Evolutionary conservation across 2,888 invertebrate genomes (phyloP).

Genomic region (Ctenicera cuprea): DNA sequence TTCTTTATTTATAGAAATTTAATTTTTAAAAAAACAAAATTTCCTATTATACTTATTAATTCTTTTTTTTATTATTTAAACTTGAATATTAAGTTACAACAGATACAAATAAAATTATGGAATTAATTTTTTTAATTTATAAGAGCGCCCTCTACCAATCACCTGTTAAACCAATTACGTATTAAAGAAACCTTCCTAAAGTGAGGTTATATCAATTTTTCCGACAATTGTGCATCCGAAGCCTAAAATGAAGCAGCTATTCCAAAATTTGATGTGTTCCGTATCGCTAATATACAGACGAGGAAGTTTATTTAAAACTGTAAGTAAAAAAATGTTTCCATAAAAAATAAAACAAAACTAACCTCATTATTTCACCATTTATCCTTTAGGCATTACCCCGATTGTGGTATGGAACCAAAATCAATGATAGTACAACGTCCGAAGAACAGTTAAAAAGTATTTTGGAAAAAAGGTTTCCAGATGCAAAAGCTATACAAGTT

Average conservation of each 20-base stretch:
- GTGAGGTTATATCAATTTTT: constrained; percentile 12
- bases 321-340: background rate
- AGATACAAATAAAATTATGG: too few relatives aligned
- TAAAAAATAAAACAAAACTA: background rate
- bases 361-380: background rate
- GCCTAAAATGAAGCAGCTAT: constrained; percentile 12
- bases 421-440: constrained; percentile 9
- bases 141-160: too few relatives aligned
- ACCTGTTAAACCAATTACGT: too few relatives aligned
- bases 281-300: background rate
- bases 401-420: constrained; percentile 24
- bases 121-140: too few relatives aligned
- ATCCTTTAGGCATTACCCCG: constrained; percentile 1
- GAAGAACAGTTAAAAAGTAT: constrained; percentile 70
- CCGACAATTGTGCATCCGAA: background rate
- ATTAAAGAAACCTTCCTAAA: background rate
- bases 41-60: too few relatives aligned
- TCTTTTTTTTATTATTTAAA: too few relatives aligned
- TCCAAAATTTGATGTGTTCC: background rate
- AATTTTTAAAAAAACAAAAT: too few relatives aligned
- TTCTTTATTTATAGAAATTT: too few relatives aligned
- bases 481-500: constrained; percentile 79
- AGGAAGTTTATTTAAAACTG: background rate
- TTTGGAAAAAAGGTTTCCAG: constrained; percentile 75
- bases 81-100: too few relatives aligned